Evolutionary conservation across 2,113 vertebrate species (phyloP), one percentile per base, ranked within the genome.

Genomic region (Dipodomys stephensi): DNA sequence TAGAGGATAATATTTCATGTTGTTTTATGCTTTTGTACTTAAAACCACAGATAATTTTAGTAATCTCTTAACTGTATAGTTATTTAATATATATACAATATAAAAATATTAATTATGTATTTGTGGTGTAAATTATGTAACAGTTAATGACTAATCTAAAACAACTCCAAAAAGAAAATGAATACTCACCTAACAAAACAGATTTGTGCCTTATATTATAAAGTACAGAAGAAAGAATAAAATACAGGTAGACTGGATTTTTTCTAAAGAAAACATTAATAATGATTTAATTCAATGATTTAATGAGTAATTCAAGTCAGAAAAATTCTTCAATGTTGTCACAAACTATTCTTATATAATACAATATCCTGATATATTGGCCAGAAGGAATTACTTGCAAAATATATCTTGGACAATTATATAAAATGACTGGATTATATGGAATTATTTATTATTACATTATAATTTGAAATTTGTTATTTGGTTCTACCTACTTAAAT

Each of bases 371-470:
- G 85, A 96, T 85, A 69, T 87, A 88, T 72, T 81, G 95, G 87
- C 88, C 94, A 94, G 82, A 88, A 96, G 72, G 71, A 93, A 96
- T 97, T 88, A 93, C 90, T 32, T 88, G 79, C 27, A 79, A 94
- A 94, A 90, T 95, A 39, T 62, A 93, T 97, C 94, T 94, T 79
- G 84, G 82, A 90, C 93, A 95, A 97, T 84, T 92, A 73, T 32
- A 95, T 88, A 88, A 93, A 96, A 94, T 96, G 82, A 73, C 88
- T 96, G 89, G 80, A 85, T 83, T 95, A 92, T n/a, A 85, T 69
- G 53, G 39, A 84, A 95, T 93, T 49, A 49, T 49, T 49, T 49
- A 49, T 12, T 49, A 49, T 57, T 9, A 12, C 49, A 13, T 49
- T 57, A 57, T 57, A 16, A 57, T 57, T 57, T 57, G 53, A 57